These are phyloP conservation scores for Thera obeliscata DNA, from an alignment of 2,888 invertebrate genomes.

Conservation along the genomic window DNA sequence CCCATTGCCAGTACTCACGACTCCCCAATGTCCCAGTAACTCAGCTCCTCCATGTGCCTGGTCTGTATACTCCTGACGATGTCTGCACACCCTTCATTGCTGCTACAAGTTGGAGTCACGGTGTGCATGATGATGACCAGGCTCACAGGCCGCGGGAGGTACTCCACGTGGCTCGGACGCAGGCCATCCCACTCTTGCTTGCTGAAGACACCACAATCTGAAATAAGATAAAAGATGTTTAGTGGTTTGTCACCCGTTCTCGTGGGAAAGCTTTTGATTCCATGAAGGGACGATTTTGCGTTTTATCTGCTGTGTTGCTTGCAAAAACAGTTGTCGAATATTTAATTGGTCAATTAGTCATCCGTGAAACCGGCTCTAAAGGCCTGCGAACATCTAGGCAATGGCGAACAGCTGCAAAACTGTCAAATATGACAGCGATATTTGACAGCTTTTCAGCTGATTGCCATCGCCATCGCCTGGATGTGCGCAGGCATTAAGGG, in stretches of 20 bases:
- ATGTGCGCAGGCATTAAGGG: too few relatives aligned
- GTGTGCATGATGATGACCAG: constrained; percentile 86
- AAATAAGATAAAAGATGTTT: constrained; percentile 8
- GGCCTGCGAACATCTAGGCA: too few relatives aligned
- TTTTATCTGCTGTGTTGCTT: too few relatives aligned
- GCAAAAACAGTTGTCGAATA: too few relatives aligned
- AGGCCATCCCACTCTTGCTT: constrained; percentile 86
- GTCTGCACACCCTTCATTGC: constrained; percentile 70
- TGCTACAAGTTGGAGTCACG: constrained; percentile 73
- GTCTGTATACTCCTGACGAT: constrained; percentile 77
- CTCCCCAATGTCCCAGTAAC: constrained; percentile 83
- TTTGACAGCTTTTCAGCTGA: too few relatives aligned
- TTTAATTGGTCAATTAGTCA: too few relatives aligned
- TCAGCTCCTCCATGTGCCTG: constrained; percentile 76
- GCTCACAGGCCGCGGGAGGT: constrained; percentile 83
- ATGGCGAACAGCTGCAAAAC: too few relatives aligned
- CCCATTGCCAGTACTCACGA: constrained; percentile 68
- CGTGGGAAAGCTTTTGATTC: too few relatives aligned
- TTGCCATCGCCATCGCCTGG: too few relatives aligned
- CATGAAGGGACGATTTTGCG: too few relatives aligned
- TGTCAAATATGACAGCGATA: too few relatives aligned
- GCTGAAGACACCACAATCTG: constrained; percentile 70
- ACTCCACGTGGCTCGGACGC: constrained; percentile 74
- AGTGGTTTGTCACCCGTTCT: background rate
- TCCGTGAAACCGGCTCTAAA: too few relatives aligned